These are phyloP conservation scores for Chelmon rostratus DNA, from an alignment of 2,797 vertebrate genomes.

Conservation along the genomic window DNA sequence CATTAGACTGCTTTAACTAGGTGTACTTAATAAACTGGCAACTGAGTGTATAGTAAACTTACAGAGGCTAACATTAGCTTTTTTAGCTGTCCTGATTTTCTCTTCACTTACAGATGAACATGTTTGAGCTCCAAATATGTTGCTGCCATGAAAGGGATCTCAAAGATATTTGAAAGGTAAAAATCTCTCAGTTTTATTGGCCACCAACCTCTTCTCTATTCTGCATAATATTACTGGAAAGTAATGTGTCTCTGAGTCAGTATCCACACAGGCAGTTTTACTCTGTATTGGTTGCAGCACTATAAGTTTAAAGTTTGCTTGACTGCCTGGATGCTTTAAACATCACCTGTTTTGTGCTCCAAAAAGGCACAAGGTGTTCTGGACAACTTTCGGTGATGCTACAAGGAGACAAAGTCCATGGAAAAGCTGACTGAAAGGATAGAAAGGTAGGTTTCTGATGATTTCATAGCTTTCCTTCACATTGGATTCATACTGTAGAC, in stretches of 20 bases:
- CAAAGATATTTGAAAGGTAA: background rate
- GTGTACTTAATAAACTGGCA: background rate
- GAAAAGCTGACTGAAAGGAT: background rate
- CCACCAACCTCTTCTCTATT: background rate
- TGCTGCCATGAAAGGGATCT: background rate
- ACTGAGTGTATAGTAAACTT: background rate
- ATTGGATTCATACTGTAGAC: background rate
- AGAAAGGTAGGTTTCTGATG: conserved; percentile 5
- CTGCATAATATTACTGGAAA: background rate
- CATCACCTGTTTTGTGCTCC: background rate
- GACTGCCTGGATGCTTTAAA: background rate
- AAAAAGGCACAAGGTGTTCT: background rate
- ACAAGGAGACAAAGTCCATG: background rate
- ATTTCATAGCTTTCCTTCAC: background rate
- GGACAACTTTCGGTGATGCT: background rate
- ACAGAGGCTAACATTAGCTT: background rate
- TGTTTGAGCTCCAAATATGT: background rate
- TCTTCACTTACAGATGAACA: background rate
- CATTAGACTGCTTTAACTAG: background rate
- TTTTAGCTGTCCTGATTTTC: background rate
- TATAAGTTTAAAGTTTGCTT: background rate
- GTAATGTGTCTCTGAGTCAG: background rate
- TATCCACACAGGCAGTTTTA: background rate
- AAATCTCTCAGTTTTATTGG: background rate
- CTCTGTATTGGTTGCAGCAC: background rate